A percentile compares a stretch with the other conserved stretches of the same genome.
Evolutionary conservation across 2,797 vertebrate genomes (phyloP).

Genomic region (Corythornis leucogaster): DNA sequence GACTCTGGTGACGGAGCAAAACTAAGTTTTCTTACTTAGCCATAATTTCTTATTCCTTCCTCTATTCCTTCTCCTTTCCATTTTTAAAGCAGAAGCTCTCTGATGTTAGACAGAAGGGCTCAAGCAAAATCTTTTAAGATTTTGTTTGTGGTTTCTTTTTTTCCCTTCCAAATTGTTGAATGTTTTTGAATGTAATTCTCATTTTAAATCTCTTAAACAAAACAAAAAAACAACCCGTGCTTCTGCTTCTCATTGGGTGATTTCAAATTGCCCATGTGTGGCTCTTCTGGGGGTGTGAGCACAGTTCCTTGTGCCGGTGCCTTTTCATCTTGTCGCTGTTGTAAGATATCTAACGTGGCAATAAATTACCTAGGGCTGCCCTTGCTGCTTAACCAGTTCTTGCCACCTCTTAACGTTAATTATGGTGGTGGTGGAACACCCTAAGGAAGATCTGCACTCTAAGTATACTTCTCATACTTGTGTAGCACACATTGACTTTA

Average conservation of each 20-base stretch:
- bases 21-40: not conserved
- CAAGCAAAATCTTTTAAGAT: not conserved
- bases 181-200: not conserved
- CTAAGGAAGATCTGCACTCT: not conserved
- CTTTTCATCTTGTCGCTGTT: not conserved
- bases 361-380: not conserved
- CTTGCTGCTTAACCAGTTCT: not conserved
- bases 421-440: not conserved
- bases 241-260: not conserved
- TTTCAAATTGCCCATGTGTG: not conserved
- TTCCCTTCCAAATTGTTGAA: not conserved
- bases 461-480: not conserved
- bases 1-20: not conserved
- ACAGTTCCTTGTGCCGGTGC: fast-evolving
- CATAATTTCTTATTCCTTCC: not conserved
- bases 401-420: not conserved
- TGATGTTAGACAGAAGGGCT: not conserved
- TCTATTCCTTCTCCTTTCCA: not conserved
- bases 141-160: not conserved
- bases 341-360: not conserved
- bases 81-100: not conserved
- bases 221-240: fast-evolving
- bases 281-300: not conserved
- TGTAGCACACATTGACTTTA: not conserved
- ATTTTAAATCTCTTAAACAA: not conserved